These are phyloP conservation scores for Dendroctonus valens DNA, from an alignment of 1,140 invertebrate genomes.

Conservation along the genomic window DNA sequence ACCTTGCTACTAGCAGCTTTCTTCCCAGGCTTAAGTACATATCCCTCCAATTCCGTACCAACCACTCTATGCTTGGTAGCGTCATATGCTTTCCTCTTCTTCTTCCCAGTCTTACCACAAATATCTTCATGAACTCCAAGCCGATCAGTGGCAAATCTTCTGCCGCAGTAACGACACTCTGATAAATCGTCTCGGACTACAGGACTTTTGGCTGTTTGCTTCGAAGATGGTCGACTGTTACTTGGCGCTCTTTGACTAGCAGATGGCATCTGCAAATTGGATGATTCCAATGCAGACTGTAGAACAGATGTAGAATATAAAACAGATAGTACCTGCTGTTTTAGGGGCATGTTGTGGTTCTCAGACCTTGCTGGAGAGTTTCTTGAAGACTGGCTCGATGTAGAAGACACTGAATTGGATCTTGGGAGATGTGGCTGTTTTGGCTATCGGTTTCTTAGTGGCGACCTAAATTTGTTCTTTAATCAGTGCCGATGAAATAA, in stretches of 20 bases:
- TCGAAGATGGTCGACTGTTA: conserved; percentile 39
- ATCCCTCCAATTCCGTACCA: conserved; percentile 86
- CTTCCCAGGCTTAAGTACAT: conserved; percentile 47
- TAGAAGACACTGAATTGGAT: conserved; percentile 10
- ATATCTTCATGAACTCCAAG: conserved; percentile 79
- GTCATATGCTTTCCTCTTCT: conserved; percentile 86
- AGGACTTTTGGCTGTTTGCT: conserved; percentile 41
- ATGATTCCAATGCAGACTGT: no score
- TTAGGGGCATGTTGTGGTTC: conserved; percentile 9
- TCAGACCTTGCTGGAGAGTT: conserved; percentile 14
- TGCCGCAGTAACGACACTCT: conserved; percentile 64
- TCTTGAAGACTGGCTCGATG: conserved; percentile 21
- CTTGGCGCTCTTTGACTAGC: conserved; percentile 23
- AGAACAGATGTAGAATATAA: neutral
- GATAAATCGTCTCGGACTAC: conserved; percentile 50
- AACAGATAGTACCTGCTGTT: conserved; percentile 4
- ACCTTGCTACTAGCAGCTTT: conserved; percentile 9
- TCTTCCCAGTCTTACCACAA: conserved; percentile 70
- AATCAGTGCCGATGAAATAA: no score
- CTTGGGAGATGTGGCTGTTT: conserved; percentile 15
- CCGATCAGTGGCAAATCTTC: conserved; percentile 77
- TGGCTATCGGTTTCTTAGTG: conserved; percentile 15
- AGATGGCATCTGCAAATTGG: conserved; percentile 2
- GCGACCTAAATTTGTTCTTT: neutral
- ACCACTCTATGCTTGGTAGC: conserved; percentile 76